Percentiles rank a stretch among this genome's conserved stretches.
These are phyloP conservation scores for Bettongia penicillata DNA, from an alignment of 2,113 vertebrate genomes.

Conservation along the genomic window DNA sequence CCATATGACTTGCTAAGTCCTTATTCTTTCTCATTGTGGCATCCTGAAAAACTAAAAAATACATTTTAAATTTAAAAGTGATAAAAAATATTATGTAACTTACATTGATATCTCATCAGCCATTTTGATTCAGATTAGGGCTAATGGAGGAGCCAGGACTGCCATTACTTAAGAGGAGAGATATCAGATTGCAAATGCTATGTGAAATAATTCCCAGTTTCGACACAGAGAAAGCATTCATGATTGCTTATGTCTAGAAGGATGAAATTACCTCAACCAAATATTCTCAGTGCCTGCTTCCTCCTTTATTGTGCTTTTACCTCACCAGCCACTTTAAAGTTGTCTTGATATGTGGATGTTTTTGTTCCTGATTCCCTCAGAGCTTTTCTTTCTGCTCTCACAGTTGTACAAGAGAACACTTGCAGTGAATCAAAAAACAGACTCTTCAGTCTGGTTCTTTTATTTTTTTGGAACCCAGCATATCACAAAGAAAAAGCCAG, in stretches of 20 bases:
- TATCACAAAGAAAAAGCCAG: conserved; percentile 58
- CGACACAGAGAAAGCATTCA: conserved; percentile 40
- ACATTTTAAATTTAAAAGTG: conserved; percentile 12
- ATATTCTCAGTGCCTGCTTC: not conserved
- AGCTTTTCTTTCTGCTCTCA: conserved; percentile 13
- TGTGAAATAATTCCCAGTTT: conserved; percentile 40
- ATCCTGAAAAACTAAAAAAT: not conserved
- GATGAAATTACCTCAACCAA: not conserved
- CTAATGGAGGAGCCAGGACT: conserved; percentile 15
- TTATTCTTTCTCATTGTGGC: not conserved
- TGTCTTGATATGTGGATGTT: conserved; percentile 14
- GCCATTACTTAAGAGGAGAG: conserved; percentile 4
- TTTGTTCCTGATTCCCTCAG: conserved; percentile 29
- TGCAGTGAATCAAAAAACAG: conserved; percentile 44
- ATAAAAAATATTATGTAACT: conserved; percentile 18
- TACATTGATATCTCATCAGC: not conserved
- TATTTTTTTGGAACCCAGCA: conserved; percentile 48
- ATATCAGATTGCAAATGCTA: conserved; percentile 1
- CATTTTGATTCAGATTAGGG: conserved; percentile 35
- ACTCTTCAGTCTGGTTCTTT: conserved; percentile 28
- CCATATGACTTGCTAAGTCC: not conserved
- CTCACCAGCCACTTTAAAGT: conserved; percentile 21
- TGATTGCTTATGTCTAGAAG: not conserved
- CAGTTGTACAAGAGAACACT: conserved; percentile 8
- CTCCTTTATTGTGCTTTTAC: not conserved